Conservation (phyloP, 2,888 invertebrate species). For the Melipona bicolor region DNA sequence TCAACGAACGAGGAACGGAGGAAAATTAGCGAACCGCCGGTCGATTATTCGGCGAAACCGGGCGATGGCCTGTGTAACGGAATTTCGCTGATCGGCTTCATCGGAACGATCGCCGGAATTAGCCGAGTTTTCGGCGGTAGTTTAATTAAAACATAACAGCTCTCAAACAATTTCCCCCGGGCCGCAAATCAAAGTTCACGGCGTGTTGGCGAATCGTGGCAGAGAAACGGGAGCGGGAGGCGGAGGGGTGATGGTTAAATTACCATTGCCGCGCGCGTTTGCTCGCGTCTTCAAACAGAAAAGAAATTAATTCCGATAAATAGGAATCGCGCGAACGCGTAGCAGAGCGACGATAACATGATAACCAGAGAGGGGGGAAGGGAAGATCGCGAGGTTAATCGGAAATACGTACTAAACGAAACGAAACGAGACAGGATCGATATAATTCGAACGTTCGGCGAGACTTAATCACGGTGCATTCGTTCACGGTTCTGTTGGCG, state of each 20-base stretch:
- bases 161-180: constrained; percentile 22
- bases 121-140: constrained; percentile 24
- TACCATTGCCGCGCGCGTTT: neutral
- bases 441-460: neutral
- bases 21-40: neutral
- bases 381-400: neutral
- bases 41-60: neutral
- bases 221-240: too few species aligned
- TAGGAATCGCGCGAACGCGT: too few species aligned
- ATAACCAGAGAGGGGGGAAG: neutral
- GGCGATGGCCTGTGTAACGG: neutral
- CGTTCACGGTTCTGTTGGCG: neutral
- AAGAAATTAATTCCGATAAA: constrained; percentile 18
- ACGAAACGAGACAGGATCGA: neutral
- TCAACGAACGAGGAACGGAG: neutral
- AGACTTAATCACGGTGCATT: neutral
- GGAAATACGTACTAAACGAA: neutral
- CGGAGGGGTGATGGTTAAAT: neutral
- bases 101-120: constrained; percentile 38
- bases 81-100: constrained; percentile 43
- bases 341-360: neutral
- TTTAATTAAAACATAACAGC: constrained; percentile 54
- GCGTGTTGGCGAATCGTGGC: neutral
- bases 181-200: constrained; percentile 20
- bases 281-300: neutral